Base-by-base conservation (phyloP, 2,797 vertebrate species). In the Danio kyathit region DNA sequence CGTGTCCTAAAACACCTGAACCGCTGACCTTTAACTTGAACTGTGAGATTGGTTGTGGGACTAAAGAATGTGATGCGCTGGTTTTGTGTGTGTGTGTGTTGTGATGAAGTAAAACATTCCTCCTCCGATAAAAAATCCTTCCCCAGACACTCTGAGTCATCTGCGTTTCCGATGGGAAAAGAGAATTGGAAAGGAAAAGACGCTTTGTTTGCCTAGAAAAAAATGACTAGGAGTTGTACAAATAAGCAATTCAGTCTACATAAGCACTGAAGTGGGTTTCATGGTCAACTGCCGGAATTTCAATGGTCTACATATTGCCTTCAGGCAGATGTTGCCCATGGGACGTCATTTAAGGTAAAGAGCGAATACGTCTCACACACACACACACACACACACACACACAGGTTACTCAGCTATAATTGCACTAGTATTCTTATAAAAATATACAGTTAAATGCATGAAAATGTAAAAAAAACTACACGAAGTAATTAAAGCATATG, bases 371-470 rank as follows among this genome's bases (percentile, higher is more conserved):
- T 56, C 40, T 40, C 48, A 60, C 65, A 71, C 70, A 74, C 21
- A 78, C 60, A 81, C 61, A 65, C 7, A 19, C n/a, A n/a, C 48
- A 60, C 65, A 71, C 70, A 74, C 21, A 78, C 60, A 81, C 61
- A 65, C 7, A 19, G 51, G 57, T 69, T 79, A 80, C 75, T 65
- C 14, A 59, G 60, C 65, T 66, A 41, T 80, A 77, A 83, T 59
- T 82, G 65, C 57, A 21, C 71, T 79, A 80, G 76, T 59, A 29
- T 49, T 64, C 76, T 57, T 78, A 72, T 71, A 80, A 82, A 86
- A 84, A 84, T 78, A 82, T 87, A 91, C 84, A 86, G 71, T 69
- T 85, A 90, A 69, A 74, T 19, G 11, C 11, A 69, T 59, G 12
- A 1, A 11, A 60, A 74, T 46, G 12, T 61, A 29, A 29, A 49